These are phyloP conservation scores for Eretmochelys imbricata DNA, from an alignment of 2,113 vertebrate species.

Conservation along the genomic window DNA sequence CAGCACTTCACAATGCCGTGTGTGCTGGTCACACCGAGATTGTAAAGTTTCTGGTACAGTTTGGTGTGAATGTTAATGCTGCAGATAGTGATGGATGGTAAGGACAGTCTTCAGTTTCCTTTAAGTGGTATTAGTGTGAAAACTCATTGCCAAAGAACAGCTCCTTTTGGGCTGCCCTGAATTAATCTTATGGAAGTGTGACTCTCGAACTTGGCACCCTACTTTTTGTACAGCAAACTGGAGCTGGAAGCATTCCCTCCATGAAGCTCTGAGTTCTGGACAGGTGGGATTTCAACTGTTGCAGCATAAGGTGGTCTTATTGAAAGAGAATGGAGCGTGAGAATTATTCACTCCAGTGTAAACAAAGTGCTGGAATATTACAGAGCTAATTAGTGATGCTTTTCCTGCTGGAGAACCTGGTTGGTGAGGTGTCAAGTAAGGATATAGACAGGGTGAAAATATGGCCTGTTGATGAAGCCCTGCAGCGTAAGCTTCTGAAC, in stretches of 20 bases:
- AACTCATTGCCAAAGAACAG: background rate
- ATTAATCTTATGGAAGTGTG: background rate
- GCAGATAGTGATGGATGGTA: conserved; percentile 98
- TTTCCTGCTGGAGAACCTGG: background rate
- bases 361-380: background rate
- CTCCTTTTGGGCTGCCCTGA: background rate
- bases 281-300: background rate
- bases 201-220: background rate
- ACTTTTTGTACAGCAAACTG: background rate
- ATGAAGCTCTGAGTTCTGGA: background rate
- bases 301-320: background rate
- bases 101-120: conserved; percentile 33
- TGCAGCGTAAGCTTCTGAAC: background rate
- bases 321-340: background rate
- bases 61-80: conserved; percentile 96
- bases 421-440: background rate
- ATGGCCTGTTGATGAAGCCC: background rate
- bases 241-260: background rate
- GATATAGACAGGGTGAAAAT: background rate
- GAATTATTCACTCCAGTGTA: background rate
- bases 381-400: background rate
- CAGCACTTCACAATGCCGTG: conserved; percentile 96
- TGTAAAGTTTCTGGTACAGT: conserved; percentile 97
- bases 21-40: conserved; percentile 97
- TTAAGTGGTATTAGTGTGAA: background rate